A percentile compares a stretch with the other conserved stretches of the same genome.
Conservation (phyloP, 2,113 vertebrate species). For the Trogon melanurus region DNA sequence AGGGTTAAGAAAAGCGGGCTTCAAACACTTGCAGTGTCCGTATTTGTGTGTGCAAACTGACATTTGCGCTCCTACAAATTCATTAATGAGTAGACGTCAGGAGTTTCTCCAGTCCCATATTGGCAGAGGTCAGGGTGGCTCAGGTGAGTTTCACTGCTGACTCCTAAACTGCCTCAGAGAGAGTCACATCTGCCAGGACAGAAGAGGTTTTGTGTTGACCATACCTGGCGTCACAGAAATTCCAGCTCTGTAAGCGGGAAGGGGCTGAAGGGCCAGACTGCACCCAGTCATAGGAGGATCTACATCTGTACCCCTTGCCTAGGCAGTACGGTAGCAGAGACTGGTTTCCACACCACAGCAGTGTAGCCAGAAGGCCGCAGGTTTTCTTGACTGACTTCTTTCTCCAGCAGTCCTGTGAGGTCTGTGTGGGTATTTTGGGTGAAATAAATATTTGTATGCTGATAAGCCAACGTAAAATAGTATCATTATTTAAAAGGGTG, state of each 20-base stretch:
- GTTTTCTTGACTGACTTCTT: background rate
- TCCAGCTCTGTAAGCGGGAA: background rate
- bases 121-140: background rate
- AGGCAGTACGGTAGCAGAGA: background rate
- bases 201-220: background rate
- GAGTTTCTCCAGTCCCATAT: background rate
- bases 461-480: background rate
- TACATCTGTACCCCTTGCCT: fast-evolving
- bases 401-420: background rate
- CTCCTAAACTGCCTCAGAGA: background rate
- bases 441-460: background rate
- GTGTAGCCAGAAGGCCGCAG: background rate
- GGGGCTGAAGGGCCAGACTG: fast-evolving
- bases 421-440: background rate
- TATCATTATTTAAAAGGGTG: background rate
- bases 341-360: background rate
- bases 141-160: background rate
- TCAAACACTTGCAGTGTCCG: background rate
- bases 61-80: background rate
- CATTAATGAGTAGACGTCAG: background rate
- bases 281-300: background rate
- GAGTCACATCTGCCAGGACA: background rate
- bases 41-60: background rate
- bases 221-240: background rate
- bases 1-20: background rate